These are phyloP conservation scores for Unio delphinus DNA, from an alignment of 2,888 invertebrate species.

Conservation along the genomic window DNA sequence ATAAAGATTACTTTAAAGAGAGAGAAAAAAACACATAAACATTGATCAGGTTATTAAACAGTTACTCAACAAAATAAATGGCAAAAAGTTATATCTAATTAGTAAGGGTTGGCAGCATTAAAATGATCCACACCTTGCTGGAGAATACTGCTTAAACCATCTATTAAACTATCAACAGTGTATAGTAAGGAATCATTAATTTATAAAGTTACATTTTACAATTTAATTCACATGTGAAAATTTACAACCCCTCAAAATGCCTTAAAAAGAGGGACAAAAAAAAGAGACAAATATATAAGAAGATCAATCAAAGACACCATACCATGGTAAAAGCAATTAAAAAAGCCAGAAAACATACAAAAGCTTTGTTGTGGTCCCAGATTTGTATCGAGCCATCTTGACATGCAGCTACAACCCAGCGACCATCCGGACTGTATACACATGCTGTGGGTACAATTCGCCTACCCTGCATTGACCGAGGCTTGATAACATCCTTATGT, in stretches of 20 bases:
- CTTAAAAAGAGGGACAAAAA: too few relatives aligned
- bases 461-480: slow-evolving; percentile 79
- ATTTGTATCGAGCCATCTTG: slow-evolving; percentile 95
- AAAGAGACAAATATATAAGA: too few relatives aligned
- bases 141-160: too few relatives aligned
- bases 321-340: not conserved
- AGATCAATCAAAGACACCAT: too few relatives aligned
- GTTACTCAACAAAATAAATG: not conserved
- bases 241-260: too few relatives aligned
- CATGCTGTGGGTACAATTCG: slow-evolving; percentile 89
- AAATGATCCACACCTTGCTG: too few relatives aligned
- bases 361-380: slow-evolving; percentile 92
- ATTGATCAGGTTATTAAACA: slow-evolving; percentile 4
- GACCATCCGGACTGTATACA: slow-evolving; percentile 87
- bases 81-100: not conserved
- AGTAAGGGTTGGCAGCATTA: too few relatives aligned
- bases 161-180: too few relatives aligned
- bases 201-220: too few relatives aligned
- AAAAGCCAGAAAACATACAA: slow-evolving; percentile 74
- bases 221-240: too few relatives aligned
- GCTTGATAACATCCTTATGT: slow-evolving; percentile 89
- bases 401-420: slow-evolving; percentile 91
- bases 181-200: too few relatives aligned
- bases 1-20: too few relatives aligned
- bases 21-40: not conserved